A percentile compares a stretch with the other conserved stretches of the same genome.
phyloP scores from a whole-genome alignment of 2,797 vertebrate species.

The Lacerta viridis region DNA sequence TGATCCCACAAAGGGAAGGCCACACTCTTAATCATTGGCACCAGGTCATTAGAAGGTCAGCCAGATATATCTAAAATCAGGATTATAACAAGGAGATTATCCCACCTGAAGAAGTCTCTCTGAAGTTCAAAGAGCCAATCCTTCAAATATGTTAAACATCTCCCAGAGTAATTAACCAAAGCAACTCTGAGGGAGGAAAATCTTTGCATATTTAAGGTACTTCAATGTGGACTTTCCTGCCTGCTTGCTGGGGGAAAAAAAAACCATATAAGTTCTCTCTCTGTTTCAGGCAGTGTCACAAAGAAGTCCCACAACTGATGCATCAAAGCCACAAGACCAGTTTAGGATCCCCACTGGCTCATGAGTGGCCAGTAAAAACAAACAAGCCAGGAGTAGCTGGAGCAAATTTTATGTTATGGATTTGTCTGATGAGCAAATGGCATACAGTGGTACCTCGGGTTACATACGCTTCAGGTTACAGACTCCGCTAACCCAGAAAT shows the following conservation, averaged over 20 bases:
- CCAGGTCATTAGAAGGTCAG: slow-evolving; percentile 41
- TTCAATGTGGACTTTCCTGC: slow-evolving; percentile 1
- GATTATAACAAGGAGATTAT: slow-evolving; percentile 71
- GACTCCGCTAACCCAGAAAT: too few relatives aligned
- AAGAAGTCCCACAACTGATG: neutral
- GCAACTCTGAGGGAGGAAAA: slow-evolving; percentile 55
- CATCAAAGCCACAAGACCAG: too few relatives aligned
- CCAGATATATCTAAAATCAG: slow-evolving; percentile 51
- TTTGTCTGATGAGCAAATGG: too few relatives aligned
- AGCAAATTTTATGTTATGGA: too few relatives aligned
- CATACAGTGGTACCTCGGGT: too few relatives aligned
- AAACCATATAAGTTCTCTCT: neutral
- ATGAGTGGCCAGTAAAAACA: too few relatives aligned
- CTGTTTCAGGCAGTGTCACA: neutral
- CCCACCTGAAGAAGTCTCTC: slow-evolving; percentile 56
- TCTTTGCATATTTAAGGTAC: slow-evolving; percentile 52
- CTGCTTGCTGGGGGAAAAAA: neutral
- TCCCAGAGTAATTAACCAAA: slow-evolving; percentile 62
- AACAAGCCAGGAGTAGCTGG: too few relatives aligned
- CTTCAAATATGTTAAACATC: slow-evolving; percentile 24
- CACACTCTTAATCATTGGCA: fast-evolving
- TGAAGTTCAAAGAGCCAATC: slow-evolving; percentile 65
- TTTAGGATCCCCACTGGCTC: too few relatives aligned
- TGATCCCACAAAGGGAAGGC: slow-evolving; percentile 4
- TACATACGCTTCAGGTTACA: too few relatives aligned